Percentiles rank a stretch among this genome's conserved stretches.
Conservation (phyloP, 2,797 vertebrate genomes). For the Poeciliopsis turneri region DNA sequence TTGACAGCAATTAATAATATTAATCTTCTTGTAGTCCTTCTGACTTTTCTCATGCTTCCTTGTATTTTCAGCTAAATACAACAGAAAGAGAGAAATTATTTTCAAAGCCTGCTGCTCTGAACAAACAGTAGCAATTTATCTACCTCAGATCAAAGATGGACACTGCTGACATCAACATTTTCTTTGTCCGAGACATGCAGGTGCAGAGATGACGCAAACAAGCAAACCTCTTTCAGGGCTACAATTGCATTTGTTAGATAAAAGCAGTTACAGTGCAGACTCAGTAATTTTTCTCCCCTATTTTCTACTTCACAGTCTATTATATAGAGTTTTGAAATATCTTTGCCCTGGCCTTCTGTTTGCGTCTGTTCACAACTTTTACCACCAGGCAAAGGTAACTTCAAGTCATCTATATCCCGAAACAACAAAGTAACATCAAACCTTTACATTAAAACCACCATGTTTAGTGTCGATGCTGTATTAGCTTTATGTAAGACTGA, state of each 20-base stretch:
- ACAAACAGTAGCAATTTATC: conserved; percentile 59
- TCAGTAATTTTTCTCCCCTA: background rate
- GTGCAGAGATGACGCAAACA: conserved; percentile 27
- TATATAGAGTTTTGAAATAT: background rate
- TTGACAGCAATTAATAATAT: conserved; percentile 13
- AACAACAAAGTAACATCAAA: background rate
- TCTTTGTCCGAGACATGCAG: conserved; percentile 54
- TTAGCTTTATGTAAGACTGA: background rate
- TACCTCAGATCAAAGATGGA: conserved; percentile 59
- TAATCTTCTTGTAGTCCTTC: background rate
- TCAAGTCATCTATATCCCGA: background rate
- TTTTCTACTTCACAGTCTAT: background rate
- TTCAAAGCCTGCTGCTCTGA: conserved; percentile 50
- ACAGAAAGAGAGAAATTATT: conserved; percentile 39
- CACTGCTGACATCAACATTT: conserved; percentile 44
- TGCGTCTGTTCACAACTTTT: background rate
- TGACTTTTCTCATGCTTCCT: background rate
- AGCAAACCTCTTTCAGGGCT: background rate
- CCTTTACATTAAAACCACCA: background rate
- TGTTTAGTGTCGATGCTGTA: background rate
- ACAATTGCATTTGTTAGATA: conserved; percentile 7
- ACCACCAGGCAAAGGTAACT: background rate
- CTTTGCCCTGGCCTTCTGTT: background rate
- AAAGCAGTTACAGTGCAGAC: conserved; percentile 16
- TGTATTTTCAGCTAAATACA: conserved; percentile 23